A percentile compares a stretch with the other conserved stretches of the same genome.
These are phyloP conservation scores for Stichopus horrens DNA, from an alignment of 53 echinoderm and acorn worm species.

Conservation along the genomic window DNA sequence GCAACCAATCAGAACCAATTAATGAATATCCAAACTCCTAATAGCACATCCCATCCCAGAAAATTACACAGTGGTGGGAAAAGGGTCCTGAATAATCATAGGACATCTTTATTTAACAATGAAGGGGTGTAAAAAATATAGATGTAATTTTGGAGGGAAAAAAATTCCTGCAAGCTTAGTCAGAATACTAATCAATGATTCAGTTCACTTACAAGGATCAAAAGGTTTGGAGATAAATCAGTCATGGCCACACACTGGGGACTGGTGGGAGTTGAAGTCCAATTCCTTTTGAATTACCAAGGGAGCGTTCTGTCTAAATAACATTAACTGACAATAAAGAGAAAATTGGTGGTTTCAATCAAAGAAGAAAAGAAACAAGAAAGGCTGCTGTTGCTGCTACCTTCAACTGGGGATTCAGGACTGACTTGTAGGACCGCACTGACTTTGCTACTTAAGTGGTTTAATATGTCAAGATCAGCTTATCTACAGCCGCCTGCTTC, in stretches of 20 bases:
- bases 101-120: too few species aligned
- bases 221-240: conserved; percentile 30
- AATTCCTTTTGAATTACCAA: conserved; percentile 24
- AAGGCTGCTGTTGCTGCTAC: not conserved
- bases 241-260: conserved; percentile 40
- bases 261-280: conserved; percentile 25
- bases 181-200: conserved; percentile 38
- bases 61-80: too few species aligned
- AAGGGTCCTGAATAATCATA: too few species aligned
- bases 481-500: not conserved
- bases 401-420: not conserved
- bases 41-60: too few species aligned
- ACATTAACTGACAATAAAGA: conserved; percentile 21
- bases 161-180: conserved; percentile 30
- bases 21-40: too few species aligned
- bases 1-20: too few species aligned
- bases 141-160: not conserved
- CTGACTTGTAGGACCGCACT: not conserved
- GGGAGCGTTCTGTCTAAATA: conserved; percentile 28
- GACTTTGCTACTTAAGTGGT: not conserved
- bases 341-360: conserved; percentile 23
- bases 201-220: conserved; percentile 3
- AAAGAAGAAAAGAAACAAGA: not conserved
- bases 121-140: not conserved
- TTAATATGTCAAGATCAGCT: too few species aligned